Evolutionary conservation across 2,113 vertebrate species (phyloP).

Genomic region (Gymnocephalus cernua): DNA sequence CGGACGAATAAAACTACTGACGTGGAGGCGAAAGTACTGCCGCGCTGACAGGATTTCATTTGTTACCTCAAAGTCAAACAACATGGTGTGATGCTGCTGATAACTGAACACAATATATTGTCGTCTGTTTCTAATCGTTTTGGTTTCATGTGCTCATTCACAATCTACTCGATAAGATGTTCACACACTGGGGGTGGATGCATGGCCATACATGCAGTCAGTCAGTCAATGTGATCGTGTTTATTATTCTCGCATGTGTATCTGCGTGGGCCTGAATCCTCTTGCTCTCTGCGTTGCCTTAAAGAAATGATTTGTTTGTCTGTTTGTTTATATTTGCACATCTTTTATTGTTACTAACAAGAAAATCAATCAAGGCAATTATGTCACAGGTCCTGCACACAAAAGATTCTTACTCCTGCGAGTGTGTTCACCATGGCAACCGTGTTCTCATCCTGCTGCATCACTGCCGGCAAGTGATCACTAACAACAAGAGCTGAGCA

Average conservation of each 20-base stretch:
- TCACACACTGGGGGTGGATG: conserved; percentile 13
- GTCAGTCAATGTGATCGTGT: conserved; percentile 1
- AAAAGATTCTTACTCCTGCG: conserved; percentile 40
- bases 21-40: conserved; percentile 34
- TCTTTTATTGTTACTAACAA: conserved; percentile 23
- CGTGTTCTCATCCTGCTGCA: conserved; percentile 53
- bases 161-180: neutral
- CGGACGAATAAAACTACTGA: conserved; percentile 43
- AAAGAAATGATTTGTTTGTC: conserved; percentile 10
- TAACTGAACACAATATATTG: conserved; percentile 29
- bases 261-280: neutral
- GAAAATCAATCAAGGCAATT: conserved; percentile 54
- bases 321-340: conserved; percentile 21
- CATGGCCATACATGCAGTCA: neutral
- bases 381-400: conserved; percentile 44
- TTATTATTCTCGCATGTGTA: conserved; percentile 1
- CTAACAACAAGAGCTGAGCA: conserved; percentile 28
- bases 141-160: conserved; percentile 18
- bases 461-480: conserved; percentile 31
- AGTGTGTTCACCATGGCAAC: conserved; percentile 68
- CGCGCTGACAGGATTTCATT: conserved; percentile 51
- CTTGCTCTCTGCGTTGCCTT: neutral
- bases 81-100: conserved; percentile 15
- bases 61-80: conserved; percentile 46
- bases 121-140: conserved; percentile 32